Conservation (phyloP, 2,113 vertebrate genomes). For the Hemiscyllium ocellatum region DNA sequence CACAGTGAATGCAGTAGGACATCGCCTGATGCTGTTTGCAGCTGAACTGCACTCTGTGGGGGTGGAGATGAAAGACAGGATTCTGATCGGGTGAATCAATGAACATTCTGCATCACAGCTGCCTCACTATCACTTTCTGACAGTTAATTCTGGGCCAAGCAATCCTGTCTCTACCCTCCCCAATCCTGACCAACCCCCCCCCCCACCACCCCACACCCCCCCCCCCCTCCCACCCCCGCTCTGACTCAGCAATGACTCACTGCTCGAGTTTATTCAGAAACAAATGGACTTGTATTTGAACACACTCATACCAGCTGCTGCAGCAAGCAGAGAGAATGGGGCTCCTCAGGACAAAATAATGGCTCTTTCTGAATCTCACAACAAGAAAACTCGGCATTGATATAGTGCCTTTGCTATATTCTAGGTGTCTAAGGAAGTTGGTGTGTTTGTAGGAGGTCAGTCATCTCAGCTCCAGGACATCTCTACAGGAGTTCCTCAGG, state of each 20-base stretch:
- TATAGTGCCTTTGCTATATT: neutral
- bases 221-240: neutral
- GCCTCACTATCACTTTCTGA: neutral
- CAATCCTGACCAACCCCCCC: no score
- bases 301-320: neutral
- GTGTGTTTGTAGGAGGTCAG: no score
- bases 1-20: neutral
- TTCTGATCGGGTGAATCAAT: slow-evolving; percentile 8
- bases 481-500: no score
- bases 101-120: neutral
- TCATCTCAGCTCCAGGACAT: no score
- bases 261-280: neutral
- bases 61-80: neutral
- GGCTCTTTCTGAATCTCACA: no score
- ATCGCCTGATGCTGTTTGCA: neutral
- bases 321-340: neutral
- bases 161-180: neutral
- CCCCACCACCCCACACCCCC: no score
- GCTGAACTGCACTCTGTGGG: neutral
- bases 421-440: no score
- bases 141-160: neutral
- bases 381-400: no score
- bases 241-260: neutral
- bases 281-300: neutral
- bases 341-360: neutral